Evolutionary conservation across 2,888 invertebrate species (phyloP), one percentile per base, ranked within the genome.

Genomic region (Mongoloraphidia duomilia): DNA sequence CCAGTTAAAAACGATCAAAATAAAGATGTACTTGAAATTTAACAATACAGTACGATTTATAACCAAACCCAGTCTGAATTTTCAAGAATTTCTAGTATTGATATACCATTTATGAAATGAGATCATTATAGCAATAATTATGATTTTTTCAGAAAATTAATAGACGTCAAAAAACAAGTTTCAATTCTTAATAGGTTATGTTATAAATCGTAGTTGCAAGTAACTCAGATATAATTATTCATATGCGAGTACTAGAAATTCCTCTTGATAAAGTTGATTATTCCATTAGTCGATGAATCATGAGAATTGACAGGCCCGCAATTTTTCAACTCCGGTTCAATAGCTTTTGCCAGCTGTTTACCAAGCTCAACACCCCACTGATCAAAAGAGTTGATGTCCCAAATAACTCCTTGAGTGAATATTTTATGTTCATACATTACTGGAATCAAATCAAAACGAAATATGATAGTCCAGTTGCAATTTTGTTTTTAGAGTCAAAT

Each of bases 321-420:
- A 60, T 79, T 77, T 52, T 79, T 75, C 42, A 98, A 71, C 65
- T 99, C 97, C 0, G 94, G 91, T 65, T 97, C 94, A 57, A 98
- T 97, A n/a, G 86, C 89, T 71, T 97, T 97, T 1, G 98, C 98
- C 58, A 98, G 70, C 65, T 96, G 94, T 67, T 99, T 99, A 47
- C 98, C 98, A 57, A 99, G 76, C 68, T 99, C 98, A 46, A 98
- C 98, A 36, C 98, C 98, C 96, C 97, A 98, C 64, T 99, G 98
- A 73, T 98, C 98, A 68, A 87, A 98, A 0, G 97, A 97, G 69
- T 98, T 98, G 64, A 98, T 95, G 69, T 97, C 91, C 98, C 98
- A 99, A 61, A 99, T 88, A 43, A 93, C 82, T 41, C 98, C 98
- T 68, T 99, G 98, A 0, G 88, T 86, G 72, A 98, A 98, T 60